Percentiles rank a stretch among this genome's conserved stretches.
phyloP scores from a whole-genome alignment of 2,797 vertebrate species.

The Picus viridis region DNA sequence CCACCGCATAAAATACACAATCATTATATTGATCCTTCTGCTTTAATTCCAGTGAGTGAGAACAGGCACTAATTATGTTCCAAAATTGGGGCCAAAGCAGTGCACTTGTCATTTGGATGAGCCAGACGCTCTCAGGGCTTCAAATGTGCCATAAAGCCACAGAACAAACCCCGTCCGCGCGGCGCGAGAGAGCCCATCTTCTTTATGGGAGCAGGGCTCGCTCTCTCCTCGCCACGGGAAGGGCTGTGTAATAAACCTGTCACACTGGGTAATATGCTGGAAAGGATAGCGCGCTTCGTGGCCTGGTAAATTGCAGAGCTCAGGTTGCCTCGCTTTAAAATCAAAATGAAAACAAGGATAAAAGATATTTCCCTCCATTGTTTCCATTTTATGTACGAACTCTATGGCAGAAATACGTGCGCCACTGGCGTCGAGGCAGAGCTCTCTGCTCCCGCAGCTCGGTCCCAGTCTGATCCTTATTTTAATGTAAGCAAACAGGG shows the following conservation, averaged over 20 bases:
- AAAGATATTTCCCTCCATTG: conserved; percentile 70
- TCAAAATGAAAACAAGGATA: conserved; percentile 69
- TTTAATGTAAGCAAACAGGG: conserved; percentile 67
- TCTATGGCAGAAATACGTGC: conserved; percentile 38
- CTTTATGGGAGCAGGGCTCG: conserved; percentile 51
- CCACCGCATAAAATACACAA: conserved; percentile 59
- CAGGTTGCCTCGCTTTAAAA: conserved; percentile 57
- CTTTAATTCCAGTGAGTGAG: conserved; percentile 56
- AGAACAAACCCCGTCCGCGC: conserved; percentile 28
- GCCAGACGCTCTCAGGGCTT: conserved; percentile 39
- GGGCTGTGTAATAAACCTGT: conserved; percentile 56
- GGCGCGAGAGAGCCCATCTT: conserved; percentile 21
- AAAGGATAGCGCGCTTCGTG: conserved; percentile 21
- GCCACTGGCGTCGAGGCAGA: background rate
- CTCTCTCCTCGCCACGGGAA: conserved; percentile 25
- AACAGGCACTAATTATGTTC: conserved; percentile 65
- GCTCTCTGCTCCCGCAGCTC: conserved; percentile 8
- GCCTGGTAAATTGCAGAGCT: conserved; percentile 26
- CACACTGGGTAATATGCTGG: conserved; percentile 45
- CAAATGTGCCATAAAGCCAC: conserved; percentile 58
- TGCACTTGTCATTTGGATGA: conserved; percentile 55
- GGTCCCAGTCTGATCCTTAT: conserved; percentile 60
- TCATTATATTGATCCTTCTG: conserved; percentile 63
- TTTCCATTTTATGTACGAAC: conserved; percentile 67
- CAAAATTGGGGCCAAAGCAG: conserved; percentile 54